Conservation (phyloP, 2,888 invertebrate species). For the Rhagophthalmus giganteus region DNA sequence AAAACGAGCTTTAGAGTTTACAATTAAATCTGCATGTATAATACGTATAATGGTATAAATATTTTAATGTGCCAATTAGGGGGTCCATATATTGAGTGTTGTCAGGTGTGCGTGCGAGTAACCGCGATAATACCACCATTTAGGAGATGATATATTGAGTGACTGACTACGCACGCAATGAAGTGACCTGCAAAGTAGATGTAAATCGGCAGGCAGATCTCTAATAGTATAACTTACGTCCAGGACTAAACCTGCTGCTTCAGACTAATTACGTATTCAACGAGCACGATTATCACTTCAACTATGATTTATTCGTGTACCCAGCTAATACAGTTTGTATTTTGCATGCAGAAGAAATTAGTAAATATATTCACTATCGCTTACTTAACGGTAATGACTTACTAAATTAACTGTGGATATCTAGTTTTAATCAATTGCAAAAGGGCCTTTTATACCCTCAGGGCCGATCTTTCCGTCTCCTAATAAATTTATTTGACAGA, state of each 20-base stretch:
- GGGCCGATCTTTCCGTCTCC: no score
- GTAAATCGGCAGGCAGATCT: slow-evolving; percentile 23
- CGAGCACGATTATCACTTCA: slow-evolving; percentile 16
- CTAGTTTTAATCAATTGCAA: no score
- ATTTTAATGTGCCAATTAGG: slow-evolving; percentile 31
- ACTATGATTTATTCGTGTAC: slow-evolving; percentile 18
- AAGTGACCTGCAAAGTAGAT: slow-evolving; percentile 16
- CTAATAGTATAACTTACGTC: slow-evolving; percentile 13
- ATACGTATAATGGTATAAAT: slow-evolving; percentile 25
- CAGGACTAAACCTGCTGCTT: slow-evolving; percentile 15
- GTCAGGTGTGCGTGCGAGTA: slow-evolving; percentile 26
- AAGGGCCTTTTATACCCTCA: no score
- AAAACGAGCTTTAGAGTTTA: slow-evolving; percentile 19
- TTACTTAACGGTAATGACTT: no score
- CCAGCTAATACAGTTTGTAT: no score
- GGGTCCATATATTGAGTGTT: slow-evolving; percentile 28
- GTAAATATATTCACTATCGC: no score
- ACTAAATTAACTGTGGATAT: no score
- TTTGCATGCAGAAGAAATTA: no score
- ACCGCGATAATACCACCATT: slow-evolving; percentile 30
- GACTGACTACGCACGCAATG: slow-evolving; percentile 29
- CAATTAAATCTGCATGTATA: slow-evolving; percentile 22
- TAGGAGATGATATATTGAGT: slow-evolving; percentile 31
- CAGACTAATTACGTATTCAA: slow-evolving; percentile 23
- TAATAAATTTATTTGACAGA: no score